phyloP scores from a whole-genome alignment of 2,888 invertebrate genomes.

The Priocnemis perturbator region DNA sequence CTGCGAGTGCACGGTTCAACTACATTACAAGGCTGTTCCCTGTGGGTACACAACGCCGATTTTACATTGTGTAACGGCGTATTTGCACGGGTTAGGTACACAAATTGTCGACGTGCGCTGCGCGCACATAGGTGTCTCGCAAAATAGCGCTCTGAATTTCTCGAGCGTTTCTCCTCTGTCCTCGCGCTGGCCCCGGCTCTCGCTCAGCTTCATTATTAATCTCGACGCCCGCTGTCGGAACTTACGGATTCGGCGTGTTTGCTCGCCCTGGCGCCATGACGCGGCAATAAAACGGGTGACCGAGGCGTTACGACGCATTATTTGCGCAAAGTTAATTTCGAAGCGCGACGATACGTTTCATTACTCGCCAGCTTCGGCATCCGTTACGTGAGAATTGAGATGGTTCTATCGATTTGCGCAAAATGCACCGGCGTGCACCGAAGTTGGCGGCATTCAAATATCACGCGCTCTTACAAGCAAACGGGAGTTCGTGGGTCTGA shows the following conservation, averaged over 20 bases:
- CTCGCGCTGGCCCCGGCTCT: not conserved
- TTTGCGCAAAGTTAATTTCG: not conserved
- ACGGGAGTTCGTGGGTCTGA: too few relatives aligned
- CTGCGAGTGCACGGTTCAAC: too few relatives aligned
- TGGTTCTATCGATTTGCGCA: too few relatives aligned
- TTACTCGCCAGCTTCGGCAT: too few relatives aligned
- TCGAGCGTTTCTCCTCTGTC: conserved; percentile 9
- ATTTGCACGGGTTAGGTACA: conserved; percentile 2
- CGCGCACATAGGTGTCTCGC: not conserved
- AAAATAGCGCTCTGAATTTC: conserved; percentile 15
- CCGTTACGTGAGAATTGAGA: too few relatives aligned
- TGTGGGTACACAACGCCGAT: too few relatives aligned
- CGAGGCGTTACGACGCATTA: not conserved
- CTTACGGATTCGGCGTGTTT: conserved; percentile 26
- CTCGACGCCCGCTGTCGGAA: conserved; percentile 19
- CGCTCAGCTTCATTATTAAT: conserved; percentile 30
- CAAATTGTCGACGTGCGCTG: conserved; percentile 4
- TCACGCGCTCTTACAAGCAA: too few relatives aligned
- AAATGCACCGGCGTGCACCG: too few relatives aligned
- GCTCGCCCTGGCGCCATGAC: conserved; percentile 10
- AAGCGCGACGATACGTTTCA: too few relatives aligned
- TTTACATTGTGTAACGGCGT: not conserved
- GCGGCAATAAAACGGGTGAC: not conserved
- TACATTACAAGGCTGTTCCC: too few relatives aligned
- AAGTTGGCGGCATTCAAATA: too few relatives aligned